Evolutionary conservation across 2,113 vertebrate species (phyloP).

Genomic region (Ibidorhyncha struthersii): DNA sequence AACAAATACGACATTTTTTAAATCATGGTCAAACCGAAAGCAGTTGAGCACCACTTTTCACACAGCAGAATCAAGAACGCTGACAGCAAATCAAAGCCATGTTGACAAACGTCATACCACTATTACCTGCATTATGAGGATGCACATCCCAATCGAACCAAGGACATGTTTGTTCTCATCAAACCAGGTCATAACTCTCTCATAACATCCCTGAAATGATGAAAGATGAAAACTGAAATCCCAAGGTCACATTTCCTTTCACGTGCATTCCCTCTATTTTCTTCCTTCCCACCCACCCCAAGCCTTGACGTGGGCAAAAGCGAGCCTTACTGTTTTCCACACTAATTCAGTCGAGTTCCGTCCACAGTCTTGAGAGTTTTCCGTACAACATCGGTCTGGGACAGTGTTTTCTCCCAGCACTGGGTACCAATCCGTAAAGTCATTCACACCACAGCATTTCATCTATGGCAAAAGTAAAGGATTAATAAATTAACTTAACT

Average conservation of each 20-base stretch:
- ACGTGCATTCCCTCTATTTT: background rate
- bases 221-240: background rate
- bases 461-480: constrained; percentile 75
- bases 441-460: constrained; percentile 94
- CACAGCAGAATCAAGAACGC: background rate
- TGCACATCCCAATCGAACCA: constrained; percentile 90
- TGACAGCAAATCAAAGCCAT: background rate
- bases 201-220: constrained; percentile 89
- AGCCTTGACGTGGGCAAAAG: background rate
- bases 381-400: constrained; percentile 94
- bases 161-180: constrained; percentile 94
- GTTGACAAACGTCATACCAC: background rate
- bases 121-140: constrained; percentile 93
- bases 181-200: constrained; percentile 92
- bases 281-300: background rate
- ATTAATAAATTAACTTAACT: background rate
- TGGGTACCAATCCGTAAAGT: constrained; percentile 91
- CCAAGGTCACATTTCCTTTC: background rate
- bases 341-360: constrained; percentile 86
- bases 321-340: constrained; percentile 85
- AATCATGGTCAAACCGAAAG: background rate
- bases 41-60: background rate
- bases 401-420: constrained; percentile 90
- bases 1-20: background rate
- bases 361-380: constrained; percentile 95